Evolutionary conservation across 2,888 invertebrate species (phyloP).

Genomic region (Neoscelio sp.): DNA sequence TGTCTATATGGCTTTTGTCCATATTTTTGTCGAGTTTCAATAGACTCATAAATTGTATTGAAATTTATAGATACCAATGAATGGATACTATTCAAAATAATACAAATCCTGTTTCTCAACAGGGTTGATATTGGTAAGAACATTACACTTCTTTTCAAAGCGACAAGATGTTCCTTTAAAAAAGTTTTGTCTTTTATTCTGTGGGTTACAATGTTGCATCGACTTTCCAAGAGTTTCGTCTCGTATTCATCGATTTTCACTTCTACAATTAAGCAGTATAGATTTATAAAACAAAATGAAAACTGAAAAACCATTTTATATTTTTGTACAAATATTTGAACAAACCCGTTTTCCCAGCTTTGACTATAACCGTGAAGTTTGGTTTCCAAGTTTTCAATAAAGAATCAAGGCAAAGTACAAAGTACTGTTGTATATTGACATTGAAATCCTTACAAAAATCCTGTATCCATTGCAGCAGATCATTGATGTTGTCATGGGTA

Average conservation of each 20-base stretch:
- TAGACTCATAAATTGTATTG: too few species aligned
- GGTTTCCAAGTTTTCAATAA: conserved; percentile 83
- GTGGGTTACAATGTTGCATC: conserved; percentile 78
- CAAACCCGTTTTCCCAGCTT: conserved; percentile 70
- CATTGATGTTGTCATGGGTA: conserved; percentile 62
- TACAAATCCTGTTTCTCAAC: conserved; percentile 59
- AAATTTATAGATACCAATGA: too few species aligned
- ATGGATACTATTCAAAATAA: conserved; percentile 17
- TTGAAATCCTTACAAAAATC: conserved; percentile 83
- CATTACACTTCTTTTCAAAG: conserved; percentile 22
- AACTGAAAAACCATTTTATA: too few species aligned
- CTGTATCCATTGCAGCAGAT: conserved; percentile 74
- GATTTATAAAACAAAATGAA: too few species aligned
- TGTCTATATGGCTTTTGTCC: too few species aligned
- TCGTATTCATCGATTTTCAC: conserved; percentile 73
- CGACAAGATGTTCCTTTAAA: conserved; percentile 72
- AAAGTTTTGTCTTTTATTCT: conserved; percentile 77
- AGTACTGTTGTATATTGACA: conserved; percentile 80
- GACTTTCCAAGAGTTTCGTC: conserved; percentile 75
- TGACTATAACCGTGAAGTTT: conserved; percentile 61
- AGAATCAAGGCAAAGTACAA: conserved; percentile 80
- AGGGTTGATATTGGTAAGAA: too few species aligned
- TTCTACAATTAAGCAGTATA: too few species aligned
- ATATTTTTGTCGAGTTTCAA: too few species aligned
- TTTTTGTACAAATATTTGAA: too few species aligned